Base-by-base conservation (phyloP, 1,140 invertebrate species). In the Saxidomus purpurata region DNA sequence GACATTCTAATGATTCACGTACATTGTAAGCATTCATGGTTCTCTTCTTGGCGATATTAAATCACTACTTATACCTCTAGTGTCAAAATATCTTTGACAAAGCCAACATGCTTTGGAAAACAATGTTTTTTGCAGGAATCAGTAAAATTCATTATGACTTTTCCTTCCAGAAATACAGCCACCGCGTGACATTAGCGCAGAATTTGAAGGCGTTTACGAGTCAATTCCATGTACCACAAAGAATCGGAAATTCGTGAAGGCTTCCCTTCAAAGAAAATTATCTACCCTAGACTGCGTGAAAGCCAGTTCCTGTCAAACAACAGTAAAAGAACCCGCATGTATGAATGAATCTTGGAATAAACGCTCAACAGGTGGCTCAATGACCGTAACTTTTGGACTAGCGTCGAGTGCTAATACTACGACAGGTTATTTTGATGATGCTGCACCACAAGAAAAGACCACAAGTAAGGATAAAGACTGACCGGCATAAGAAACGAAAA, bases 241-340 rank as follows among this genome's bases (percentile, higher is more conserved):
- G 4, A 77, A 59, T 34, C 25, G 17, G 40, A 43, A 52, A 36
- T 15, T 19, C 3, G 34, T 49, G 0, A 47, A 47, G 31, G 22
- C 9, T 0, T 31, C 31, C 13, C 17, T 87, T 0, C 47, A 87
- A 61, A 6, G 34, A 19, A 87, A 77, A 17, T 11, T 87, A 17
- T 38, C 22, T 1, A 19, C n/a, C 15, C 49, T 87, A 0, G 84
- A 77, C 19, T 87, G 84, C 19, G 49, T 22, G 19, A 87, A 86
- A 36, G 43, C 38, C 6, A 36, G n/a, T 0, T 19, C 25, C 0
- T 86, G 83, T 52, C 9, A 74, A 38, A 36, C 43, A 0, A 17
- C 36, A 13, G 17, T 76, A 11, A 11, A 36, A 31, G 67, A 49
- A 43, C 40, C n/a, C 11, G 43, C 15, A 22, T 85, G 82, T 43